Evolutionary conservation across 2,113 vertebrate species (phyloP), one percentile per base, ranked within the genome.

Genomic region (Nannospalax galili): DNA sequence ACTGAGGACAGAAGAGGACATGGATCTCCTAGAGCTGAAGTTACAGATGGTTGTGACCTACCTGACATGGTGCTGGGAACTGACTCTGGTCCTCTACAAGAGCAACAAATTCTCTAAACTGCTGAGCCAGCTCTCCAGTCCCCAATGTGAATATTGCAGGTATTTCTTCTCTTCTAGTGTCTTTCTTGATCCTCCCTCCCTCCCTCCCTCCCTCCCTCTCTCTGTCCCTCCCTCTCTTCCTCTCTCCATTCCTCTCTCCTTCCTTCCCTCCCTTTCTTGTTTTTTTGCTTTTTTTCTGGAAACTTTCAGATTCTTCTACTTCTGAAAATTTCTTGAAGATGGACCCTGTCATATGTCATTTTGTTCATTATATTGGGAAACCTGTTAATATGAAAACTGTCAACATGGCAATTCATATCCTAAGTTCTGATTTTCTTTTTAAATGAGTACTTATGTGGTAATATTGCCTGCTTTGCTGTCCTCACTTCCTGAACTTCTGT

Each of bases 271-370:
- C 24, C 9, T 45, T 9, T 30, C 26, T 32, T 37, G 24, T 48
- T 80, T n/a, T 64, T 91, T 80, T 67, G 35, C 30, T 94, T 73
- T 84, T 88, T 58, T 77, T n/a, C 78, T 52, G 52, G 37, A 78
- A 90, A 19, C 12, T 75, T 75, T 78, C 86, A 74, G 82, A 79
- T 22, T 82, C 20, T 92, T 94, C 89, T 92, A 30, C 56, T 88
- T 80, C 42, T 75, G 52, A 20, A 91, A 81, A 26, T 28, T 81
- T 81, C 45, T 93, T 56, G 69, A 77, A 35, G 15, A 75, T 35
- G 10, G 70, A 65, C 30, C 77, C n/a, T 81, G 32, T 19, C 82
- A 3, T 72, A 30, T 42, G 35, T 91, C 20, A 70, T 90, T 84
- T 58, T n/a, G 37, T 81, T 94, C 37, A 70, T 84, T 64, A 45